Conservation (phyloP, 2,797 vertebrate species). For the Lutjanus argentimaculatus region DNA sequence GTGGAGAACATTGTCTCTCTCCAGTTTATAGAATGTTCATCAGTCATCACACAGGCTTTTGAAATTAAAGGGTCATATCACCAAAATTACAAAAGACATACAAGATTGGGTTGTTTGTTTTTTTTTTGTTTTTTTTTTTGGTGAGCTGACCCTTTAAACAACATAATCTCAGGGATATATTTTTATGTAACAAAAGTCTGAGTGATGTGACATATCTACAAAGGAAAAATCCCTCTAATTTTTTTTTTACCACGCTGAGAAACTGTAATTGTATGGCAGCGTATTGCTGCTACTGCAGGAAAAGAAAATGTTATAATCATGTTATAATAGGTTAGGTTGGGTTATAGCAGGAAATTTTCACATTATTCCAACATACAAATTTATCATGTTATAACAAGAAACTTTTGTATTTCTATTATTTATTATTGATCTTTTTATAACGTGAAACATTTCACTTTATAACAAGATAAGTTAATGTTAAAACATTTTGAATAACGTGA, state of each 20-base stretch:
- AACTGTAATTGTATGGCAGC: background rate
- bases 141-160: conserved; percentile 35
- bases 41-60: conserved; percentile 32
- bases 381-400: too few relatives aligned
- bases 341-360: too few relatives aligned
- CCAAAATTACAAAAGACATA: background rate
- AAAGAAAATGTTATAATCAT: too few relatives aligned
- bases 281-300: too few relatives aligned
- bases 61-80: conserved; percentile 23
- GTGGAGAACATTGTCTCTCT: background rate
- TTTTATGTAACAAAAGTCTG: conserved; percentile 60
- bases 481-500: too few relatives aligned
- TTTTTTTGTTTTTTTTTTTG: background rate
- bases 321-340: too few relatives aligned
- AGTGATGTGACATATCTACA: conserved; percentile 21
- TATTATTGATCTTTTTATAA: too few relatives aligned
- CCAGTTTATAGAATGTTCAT: conserved; percentile 4
- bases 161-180: conserved; percentile 90
- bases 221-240: conserved; percentile 13
- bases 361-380: too few relatives aligned
- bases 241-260: background rate
- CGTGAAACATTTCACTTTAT: too few relatives aligned
- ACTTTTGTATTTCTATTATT: too few relatives aligned
- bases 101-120: background rate
- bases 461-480: too few relatives aligned